These are phyloP conservation scores for Nemoura dubitans DNA, from an alignment of 2,888 invertebrate species.

Conservation along the genomic window DNA sequence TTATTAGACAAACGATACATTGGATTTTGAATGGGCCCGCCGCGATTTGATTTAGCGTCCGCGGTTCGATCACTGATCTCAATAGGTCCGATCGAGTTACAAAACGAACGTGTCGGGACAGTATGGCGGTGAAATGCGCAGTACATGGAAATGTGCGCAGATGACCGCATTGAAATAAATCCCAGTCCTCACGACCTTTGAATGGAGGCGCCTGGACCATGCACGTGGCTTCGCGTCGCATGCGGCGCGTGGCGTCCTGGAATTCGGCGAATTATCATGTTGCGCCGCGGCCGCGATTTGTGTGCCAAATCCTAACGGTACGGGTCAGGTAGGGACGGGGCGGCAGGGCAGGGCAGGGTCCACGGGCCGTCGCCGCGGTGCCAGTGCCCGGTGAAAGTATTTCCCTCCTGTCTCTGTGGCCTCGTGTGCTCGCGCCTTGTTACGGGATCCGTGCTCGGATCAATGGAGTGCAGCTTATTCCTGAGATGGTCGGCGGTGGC, in stretches of 20 bases:
- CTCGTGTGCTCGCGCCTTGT: background rate
- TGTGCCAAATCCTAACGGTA: background rate
- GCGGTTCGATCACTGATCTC: too few relatives aligned
- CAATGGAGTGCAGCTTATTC: background rate
- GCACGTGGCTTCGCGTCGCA: background rate
- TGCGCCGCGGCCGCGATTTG: background rate
- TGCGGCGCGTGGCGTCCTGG: background rate
- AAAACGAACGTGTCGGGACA: background rate
- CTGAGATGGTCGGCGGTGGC: background rate
- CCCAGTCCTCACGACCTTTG: background rate
- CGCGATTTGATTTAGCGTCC: too few relatives aligned
- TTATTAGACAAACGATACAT: background rate
- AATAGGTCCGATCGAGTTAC: too few relatives aligned
- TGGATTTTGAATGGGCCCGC: too few relatives aligned
- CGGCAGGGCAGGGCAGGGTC: background rate
- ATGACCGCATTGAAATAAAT: background rate
- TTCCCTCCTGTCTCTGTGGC: background rate
- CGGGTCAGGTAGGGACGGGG: background rate
- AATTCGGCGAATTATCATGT: background rate
- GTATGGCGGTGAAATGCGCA: background rate
- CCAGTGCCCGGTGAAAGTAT: background rate
- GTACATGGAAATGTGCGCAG: background rate
- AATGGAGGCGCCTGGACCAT: background rate
- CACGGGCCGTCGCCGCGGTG: background rate
- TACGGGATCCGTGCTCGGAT: slow-evolving; percentile 1